Conservation (phyloP, 2,797 vertebrate species). For the Sebastes goodei region DNA sequence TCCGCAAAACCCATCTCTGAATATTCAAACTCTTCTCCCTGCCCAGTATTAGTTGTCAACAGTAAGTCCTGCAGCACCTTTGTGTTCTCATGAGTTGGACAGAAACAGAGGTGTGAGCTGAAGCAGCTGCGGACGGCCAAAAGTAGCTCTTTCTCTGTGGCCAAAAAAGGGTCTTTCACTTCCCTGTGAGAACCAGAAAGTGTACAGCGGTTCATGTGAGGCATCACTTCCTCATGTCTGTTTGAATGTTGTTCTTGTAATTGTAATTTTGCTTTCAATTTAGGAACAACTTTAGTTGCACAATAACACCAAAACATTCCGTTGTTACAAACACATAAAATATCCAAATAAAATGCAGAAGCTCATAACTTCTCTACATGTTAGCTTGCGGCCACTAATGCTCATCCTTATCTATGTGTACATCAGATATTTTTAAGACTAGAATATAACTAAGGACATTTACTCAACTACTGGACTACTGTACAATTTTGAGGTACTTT, state of each 20-base stretch:
- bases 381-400: not conserved
- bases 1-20: conserved; percentile 89
- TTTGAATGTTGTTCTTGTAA: not conserved
- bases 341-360: not conserved
- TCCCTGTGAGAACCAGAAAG: conserved; percentile 47
- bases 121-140: conserved; percentile 41
- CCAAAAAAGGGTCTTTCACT: conserved; percentile 55
- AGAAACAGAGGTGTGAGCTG: not conserved
- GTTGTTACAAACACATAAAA: not conserved
- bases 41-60: not conserved
- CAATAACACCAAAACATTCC: not conserved
- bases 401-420: not conserved
- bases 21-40: not conserved
- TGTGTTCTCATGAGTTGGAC: not conserved
- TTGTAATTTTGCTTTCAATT: conserved; percentile 26
- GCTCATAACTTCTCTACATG: not conserved
- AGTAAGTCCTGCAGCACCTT: not conserved
- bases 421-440: not conserved
- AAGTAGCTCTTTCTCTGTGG: conserved; percentile 1
- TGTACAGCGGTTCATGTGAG: not conserved
- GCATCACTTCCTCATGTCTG: conserved; percentile 65
- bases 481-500: not conserved
- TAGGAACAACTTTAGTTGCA: not conserved
- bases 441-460: not conserved
- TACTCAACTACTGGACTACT: not conserved